These are phyloP conservation scores for Drosophila busckii DNA, from an alignment of 1,140 invertebrate species.

Conservation along the genomic window DNA sequence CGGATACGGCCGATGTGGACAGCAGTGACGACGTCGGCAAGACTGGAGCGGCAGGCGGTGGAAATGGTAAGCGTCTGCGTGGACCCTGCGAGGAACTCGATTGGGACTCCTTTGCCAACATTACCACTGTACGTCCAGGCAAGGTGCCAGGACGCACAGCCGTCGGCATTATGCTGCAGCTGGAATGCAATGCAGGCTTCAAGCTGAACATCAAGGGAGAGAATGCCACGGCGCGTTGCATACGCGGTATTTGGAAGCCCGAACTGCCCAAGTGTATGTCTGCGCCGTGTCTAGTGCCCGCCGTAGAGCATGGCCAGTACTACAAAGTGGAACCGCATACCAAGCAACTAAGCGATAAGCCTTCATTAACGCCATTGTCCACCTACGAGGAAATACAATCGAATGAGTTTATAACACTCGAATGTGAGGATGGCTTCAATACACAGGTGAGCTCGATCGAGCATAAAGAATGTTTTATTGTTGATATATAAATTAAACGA, in stretches of 20 bases:
- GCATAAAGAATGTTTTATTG: neutral
- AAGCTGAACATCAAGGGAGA: slow-evolving; percentile 84
- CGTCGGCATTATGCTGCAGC: slow-evolving; percentile 84
- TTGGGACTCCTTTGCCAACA: slow-evolving; percentile 70
- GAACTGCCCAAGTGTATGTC: slow-evolving; percentile 87
- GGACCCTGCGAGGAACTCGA: slow-evolving; percentile 80
- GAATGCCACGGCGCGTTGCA: slow-evolving; percentile 88
- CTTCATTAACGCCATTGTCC: slow-evolving; percentile 55
- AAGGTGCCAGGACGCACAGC: slow-evolving; percentile 79
- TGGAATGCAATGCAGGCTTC: slow-evolving; percentile 87
- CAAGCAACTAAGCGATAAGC: slow-evolving; percentile 59
- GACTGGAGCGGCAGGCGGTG: slow-evolving; percentile 33
- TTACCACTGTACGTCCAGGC: slow-evolving; percentile 65
- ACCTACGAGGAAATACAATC: slow-evolving; percentile 78
- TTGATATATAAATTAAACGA: neutral
- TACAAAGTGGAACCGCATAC: slow-evolving; percentile 72
- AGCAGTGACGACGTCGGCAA: slow-evolving; percentile 57
- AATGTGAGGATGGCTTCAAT: slow-evolving; percentile 76
- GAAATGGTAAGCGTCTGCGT: slow-evolving; percentile 77
- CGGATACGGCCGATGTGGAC: slow-evolving; percentile 50
- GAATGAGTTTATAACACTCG: slow-evolving; percentile 72
- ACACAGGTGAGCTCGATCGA: slow-evolving; percentile 44
- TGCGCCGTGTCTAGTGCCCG: slow-evolving; percentile 74
- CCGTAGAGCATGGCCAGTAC: slow-evolving; percentile 73
- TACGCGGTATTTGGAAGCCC: slow-evolving; percentile 89